Evolutionary conservation across 2,888 invertebrate species (phyloP).

Genomic region (Drosophila vallismaia): DNA sequence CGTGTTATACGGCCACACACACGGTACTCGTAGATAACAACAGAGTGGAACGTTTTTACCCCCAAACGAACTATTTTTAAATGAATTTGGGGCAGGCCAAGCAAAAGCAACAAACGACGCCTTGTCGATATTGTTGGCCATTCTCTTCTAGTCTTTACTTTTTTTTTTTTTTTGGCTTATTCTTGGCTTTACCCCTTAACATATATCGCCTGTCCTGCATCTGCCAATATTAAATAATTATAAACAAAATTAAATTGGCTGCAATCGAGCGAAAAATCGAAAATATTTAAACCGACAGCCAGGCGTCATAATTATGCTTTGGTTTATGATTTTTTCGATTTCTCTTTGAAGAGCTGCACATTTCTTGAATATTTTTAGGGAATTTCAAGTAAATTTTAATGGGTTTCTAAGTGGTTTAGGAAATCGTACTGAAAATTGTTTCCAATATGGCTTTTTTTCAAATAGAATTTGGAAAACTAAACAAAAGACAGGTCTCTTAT

Average conservation of each 20-base stretch:
- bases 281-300: slow-evolving; percentile 40
- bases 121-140: slow-evolving; percentile 61
- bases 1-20: slow-evolving; percentile 25
- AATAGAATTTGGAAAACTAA: no score
- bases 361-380: not conserved
- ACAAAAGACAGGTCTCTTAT: not conserved
- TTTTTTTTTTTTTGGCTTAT: slow-evolving; percentile 7
- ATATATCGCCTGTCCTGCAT: slow-evolving; percentile 20
- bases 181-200: slow-evolving; percentile 7
- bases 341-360: slow-evolving; percentile 19
- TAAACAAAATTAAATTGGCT: slow-evolving; percentile 59
- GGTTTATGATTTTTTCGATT: slow-evolving; percentile 25
- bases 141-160: slow-evolving; percentile 10
- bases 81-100: slow-evolving; percentile 74
- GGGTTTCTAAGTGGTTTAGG: not conserved
- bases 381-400: not conserved
- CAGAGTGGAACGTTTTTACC: slow-evolving; percentile 49
- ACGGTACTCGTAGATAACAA: slow-evolving; percentile 60
- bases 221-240: slow-evolving; percentile 67
- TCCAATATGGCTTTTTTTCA: no score
- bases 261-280: slow-evolving; percentile 38
- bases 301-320: slow-evolving; percentile 55
- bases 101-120: slow-evolving; percentile 44
- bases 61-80: slow-evolving; percentile 65
- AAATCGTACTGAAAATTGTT: no score